Base-by-base conservation (phyloP, 2,113 vertebrate species). In the Leptocoma aspasia region DNA sequence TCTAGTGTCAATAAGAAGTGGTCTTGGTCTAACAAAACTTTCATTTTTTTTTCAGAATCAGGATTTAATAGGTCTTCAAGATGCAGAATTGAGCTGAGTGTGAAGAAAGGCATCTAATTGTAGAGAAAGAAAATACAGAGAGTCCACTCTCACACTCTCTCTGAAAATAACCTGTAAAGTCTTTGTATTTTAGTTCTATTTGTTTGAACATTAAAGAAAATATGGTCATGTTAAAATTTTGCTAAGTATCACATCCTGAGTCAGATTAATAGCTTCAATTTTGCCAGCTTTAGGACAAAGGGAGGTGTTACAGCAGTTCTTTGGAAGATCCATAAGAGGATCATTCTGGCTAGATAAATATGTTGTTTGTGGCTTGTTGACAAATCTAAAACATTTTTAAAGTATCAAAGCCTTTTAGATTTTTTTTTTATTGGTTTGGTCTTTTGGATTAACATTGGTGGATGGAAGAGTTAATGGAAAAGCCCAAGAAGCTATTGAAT, bases 211-310 rank as follows among this genome's bases (percentile, higher is more conserved):
- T 50, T 65, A 94, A 88, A 85, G 44, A 77, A 92, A 96, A 73
- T 64, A 95, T 49, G 42, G 47, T 92, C 56, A 91, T 63, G 66
- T 79, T 64, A 92, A 96, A 97, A 63, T 93, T 79, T 79, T 16
- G 28, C 33, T 44, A 88, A 89, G 20, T 89, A 78, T 91, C 44
- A 63, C 7, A 92, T 41, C 22, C 54, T 95, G 49, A 82, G 56
- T 60, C 23, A 92, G 83, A 96, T 92, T 5, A 94, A 97, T 94
- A 96, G 33, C 30, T 96, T 97, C 87, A 95, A 68, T 97, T 97
- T 96, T 93, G 45, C 66, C 57, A 77, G 49, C 71, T 97, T 87
- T 53, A 72, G 80, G 83, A 94, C 72, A 83, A 96, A 96, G 23
- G 41, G 53, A 95, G 4, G 12, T 49, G 71, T 85, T 91, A 65